Evolutionary conservation across 2,888 invertebrate genomes (phyloP).

Genomic region (Conops quadrifasciatus): DNA sequence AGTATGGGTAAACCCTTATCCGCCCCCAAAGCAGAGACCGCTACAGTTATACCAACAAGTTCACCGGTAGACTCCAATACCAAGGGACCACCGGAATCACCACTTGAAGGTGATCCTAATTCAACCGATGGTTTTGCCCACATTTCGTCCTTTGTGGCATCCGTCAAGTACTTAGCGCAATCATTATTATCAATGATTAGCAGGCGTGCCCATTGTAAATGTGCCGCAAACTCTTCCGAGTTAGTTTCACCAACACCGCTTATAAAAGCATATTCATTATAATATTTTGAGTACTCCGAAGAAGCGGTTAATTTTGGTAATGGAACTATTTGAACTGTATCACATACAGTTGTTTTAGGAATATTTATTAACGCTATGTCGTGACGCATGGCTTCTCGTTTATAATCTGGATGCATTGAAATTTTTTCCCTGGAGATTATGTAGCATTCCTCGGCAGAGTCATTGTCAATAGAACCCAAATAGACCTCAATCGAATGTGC

Average conservation of each 20-base stretch:
- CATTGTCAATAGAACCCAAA: too few species aligned
- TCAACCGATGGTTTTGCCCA: background rate
- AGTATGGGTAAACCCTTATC: too few species aligned
- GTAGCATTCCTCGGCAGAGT: too few species aligned
- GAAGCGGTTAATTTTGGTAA: background rate
- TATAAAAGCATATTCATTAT: background rate
- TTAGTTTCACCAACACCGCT: background rate
- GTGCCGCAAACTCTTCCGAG: background rate
- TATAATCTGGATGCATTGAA: too few species aligned
- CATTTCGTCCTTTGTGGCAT: background rate
- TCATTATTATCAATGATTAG: background rate
- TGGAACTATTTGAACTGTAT: background rate
- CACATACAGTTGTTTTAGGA: background rate
- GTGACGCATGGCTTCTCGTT: too few species aligned
- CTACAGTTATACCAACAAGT: conserved; percentile 54
- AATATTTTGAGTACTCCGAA: background rate
- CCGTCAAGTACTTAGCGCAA: background rate
- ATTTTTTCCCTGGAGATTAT: too few species aligned
- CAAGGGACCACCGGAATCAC: conserved; percentile 61
- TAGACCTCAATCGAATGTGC: too few species aligned
- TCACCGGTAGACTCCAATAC: conserved; percentile 35
- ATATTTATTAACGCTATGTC: background rate
- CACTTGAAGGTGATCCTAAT: too few species aligned
- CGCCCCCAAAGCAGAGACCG: conserved; percentile 47
- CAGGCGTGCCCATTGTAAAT: too few species aligned